These are phyloP conservation scores for Oxyscelio sp. DNA, from an alignment of 2,888 invertebrate genomes.

Conservation along the genomic window DNA sequence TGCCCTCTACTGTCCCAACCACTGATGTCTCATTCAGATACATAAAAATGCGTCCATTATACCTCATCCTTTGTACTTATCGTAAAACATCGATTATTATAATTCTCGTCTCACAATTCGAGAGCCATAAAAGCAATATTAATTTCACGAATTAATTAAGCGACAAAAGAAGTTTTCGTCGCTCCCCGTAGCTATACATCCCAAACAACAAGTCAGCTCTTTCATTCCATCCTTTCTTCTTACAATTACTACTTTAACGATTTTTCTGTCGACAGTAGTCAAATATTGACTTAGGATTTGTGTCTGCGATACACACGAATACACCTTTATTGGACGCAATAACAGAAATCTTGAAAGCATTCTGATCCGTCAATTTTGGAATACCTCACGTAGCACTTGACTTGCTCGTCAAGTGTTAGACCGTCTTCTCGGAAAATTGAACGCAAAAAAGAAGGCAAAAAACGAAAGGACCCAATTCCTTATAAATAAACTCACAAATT, in stretches of 20 bases:
- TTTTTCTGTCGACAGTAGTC: slow-evolving; percentile 61
- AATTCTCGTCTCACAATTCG: background rate
- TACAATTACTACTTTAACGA: slow-evolving; percentile 53
- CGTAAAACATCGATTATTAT: background rate
- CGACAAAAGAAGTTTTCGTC: slow-evolving; percentile 28
- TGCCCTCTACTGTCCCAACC: background rate
- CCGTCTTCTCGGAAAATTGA: slow-evolving; percentile 39
- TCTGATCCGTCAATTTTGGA: slow-evolving; percentile 46
- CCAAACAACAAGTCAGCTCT: background rate
- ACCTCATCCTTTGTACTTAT: background rate
- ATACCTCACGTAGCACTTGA: slow-evolving; percentile 61
- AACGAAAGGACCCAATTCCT: slow-evolving; percentile 35
- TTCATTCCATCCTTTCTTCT: slow-evolving; percentile 8
- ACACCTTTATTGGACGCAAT: slow-evolving; percentile 48
- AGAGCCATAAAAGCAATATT: slow-evolving; percentile 2
- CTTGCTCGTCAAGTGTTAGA: slow-evolving; percentile 46
- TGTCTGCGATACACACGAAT: slow-evolving; percentile 50
- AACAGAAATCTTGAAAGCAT: slow-evolving; percentile 57
- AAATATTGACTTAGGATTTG: slow-evolving; percentile 69
- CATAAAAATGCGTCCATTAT: slow-evolving; percentile 15
- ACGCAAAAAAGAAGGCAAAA: slow-evolving; percentile 16
- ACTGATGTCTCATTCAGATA: slow-evolving; percentile 15
- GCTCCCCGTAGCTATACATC: slow-evolving; percentile 1
- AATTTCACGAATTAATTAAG: slow-evolving; percentile 32
- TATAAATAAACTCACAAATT: slow-evolving; percentile 56